Percentiles rank a stretch among this genome's conserved stretches.
These are phyloP conservation scores for Lysandra bellargus DNA, from an alignment of 2,888 invertebrate genomes.

Conservation along the genomic window DNA sequence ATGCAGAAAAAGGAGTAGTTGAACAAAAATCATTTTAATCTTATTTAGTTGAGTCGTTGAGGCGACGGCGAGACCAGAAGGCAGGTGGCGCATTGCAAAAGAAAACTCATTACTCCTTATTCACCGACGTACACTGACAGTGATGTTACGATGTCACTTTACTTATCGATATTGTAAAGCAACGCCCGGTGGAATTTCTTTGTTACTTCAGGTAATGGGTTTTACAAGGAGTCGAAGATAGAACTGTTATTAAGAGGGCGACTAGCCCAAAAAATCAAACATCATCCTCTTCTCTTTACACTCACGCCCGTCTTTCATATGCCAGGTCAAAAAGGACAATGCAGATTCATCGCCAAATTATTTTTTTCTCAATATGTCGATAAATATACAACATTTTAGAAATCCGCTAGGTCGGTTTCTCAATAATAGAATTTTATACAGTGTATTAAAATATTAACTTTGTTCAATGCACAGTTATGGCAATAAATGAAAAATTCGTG, in stretches of 20 bases:
- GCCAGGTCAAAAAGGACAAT: too few species aligned
- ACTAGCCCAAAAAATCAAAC: too few species aligned
- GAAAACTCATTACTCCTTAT: constrained; percentile 79
- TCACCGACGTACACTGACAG: constrained; percentile 58
- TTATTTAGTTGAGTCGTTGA: constrained; percentile 66
- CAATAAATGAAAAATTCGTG: too few species aligned
- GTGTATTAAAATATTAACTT: too few species aligned
- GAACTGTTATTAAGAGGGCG: background rate
- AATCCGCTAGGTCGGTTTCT: too few species aligned
- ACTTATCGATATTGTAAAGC: constrained; percentile 47
- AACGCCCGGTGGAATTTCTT: constrained; percentile 27
- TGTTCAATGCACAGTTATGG: too few species aligned
- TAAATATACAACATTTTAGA: too few species aligned
- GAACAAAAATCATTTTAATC: constrained; percentile 70
- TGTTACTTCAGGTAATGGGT: constrained; percentile 12
- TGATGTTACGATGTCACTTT: constrained; percentile 46
- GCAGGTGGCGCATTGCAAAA: constrained; percentile 71
- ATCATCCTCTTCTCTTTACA: too few species aligned
- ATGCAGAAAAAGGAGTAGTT: constrained; percentile 48
- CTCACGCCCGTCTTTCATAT: too few species aligned
- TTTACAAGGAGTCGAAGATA: background rate
- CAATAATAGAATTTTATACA: too few species aligned
- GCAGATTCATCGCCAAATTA: too few species aligned
- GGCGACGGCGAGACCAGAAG: constrained; percentile 62
- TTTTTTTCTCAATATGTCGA: too few species aligned